A percentile compares a stretch with the other conserved stretches of the same genome.
phyloP scores from a whole-genome alignment of 1,140 invertebrate species.

The Diachasmimorpha longicaudata region DNA sequence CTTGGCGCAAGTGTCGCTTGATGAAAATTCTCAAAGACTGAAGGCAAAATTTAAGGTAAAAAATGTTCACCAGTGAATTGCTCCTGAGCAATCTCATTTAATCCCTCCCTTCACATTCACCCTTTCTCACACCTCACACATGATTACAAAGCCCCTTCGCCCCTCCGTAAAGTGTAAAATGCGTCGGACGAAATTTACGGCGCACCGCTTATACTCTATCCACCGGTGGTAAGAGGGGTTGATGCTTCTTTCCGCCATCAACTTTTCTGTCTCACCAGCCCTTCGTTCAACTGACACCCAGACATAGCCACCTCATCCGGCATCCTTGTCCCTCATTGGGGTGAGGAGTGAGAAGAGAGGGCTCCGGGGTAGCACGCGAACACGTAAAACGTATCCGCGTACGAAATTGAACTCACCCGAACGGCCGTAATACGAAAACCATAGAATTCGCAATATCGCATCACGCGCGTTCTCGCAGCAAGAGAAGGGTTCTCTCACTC shows the following conservation, averaged over 20 bases:
- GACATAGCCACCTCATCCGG: neutral
- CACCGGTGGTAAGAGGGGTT: neutral
- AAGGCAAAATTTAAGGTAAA: no score
- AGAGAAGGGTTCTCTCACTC: no score
- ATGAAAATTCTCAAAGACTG: no score
- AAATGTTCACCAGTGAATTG: neutral
- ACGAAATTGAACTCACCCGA: conserved; percentile 44
- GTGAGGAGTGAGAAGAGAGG: neutral
- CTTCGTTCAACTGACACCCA: neutral
- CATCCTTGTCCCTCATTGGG: neutral
- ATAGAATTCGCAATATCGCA: conserved; percentile 46
- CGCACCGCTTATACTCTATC: neutral
- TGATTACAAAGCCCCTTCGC: neutral
- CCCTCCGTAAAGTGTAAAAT: conserved; percentile 8
- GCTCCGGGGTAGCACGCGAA: neutral
- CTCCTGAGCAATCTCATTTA: conserved; percentile 17
- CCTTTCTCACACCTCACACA: neutral
- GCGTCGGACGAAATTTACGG: conserved; percentile 23
- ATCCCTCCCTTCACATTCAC: neutral
- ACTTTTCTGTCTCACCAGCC: neutral
- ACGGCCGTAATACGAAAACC: conserved; percentile 43
- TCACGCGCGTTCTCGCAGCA: conserved; percentile 34
- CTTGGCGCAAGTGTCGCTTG: no score
- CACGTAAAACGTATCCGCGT: conserved; percentile 43
- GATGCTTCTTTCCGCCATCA: neutral